Evolutionary conservation across 2,113 vertebrate species (phyloP).

Genomic region (Barbus barbus): DNA sequence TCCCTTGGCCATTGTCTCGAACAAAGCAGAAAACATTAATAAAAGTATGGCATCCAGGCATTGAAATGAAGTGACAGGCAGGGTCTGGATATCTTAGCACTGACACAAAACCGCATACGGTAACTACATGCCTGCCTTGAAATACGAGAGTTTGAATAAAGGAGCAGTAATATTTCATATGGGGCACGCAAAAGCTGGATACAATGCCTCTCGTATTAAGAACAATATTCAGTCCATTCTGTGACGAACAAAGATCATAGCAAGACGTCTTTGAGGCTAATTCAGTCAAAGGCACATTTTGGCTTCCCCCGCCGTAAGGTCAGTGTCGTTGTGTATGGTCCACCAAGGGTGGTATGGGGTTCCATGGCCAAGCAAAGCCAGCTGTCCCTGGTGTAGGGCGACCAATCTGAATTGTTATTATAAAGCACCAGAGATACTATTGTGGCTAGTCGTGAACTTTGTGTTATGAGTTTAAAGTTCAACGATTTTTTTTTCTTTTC

Average conservation of each 20-base stretch:
- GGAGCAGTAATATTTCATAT: constrained; percentile 84
- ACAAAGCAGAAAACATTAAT: constrained; percentile 22
- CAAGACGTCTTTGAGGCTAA: constrained; percentile 88
- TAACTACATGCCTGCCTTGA: constrained; percentile 44
- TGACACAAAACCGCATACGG: constrained; percentile 50
- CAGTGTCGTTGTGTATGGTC: constrained; percentile 85
- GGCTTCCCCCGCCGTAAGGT: constrained; percentile 82
- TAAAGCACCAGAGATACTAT: constrained; percentile 55
- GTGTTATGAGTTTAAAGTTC: constrained; percentile 12
- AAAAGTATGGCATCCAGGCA: not conserved
- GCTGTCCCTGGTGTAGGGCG: constrained; percentile 76
- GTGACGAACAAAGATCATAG: constrained; percentile 87
- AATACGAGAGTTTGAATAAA: constrained; percentile 67
- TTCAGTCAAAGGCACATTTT: constrained; percentile 84
- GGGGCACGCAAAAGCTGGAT: constrained; percentile 87
- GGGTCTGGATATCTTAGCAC: constrained; percentile 39
- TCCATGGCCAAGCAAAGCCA: constrained; percentile 72
- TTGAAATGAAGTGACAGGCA: constrained; percentile 28
- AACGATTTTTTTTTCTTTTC: constrained; percentile 16
- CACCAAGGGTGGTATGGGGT: constrained; percentile 75
- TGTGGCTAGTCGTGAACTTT: constrained; percentile 23
- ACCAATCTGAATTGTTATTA: constrained; percentile 62
- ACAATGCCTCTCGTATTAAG: constrained; percentile 84
- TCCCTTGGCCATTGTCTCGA: not conserved
- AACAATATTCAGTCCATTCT: constrained; percentile 78